Conservation (phyloP, 1,140 invertebrate genomes). For the Drosophila erecta region DNA sequence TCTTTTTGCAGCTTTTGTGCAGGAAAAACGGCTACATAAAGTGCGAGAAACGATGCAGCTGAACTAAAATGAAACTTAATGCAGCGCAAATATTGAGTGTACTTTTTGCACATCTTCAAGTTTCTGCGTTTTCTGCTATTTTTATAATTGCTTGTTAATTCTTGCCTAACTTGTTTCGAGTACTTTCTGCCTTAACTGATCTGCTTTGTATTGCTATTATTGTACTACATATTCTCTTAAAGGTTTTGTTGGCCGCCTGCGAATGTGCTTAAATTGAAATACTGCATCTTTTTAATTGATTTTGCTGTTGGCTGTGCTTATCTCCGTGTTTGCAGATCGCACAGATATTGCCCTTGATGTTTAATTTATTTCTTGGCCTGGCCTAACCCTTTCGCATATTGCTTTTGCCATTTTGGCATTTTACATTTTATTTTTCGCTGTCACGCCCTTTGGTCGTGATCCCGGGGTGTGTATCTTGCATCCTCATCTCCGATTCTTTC, state of each 20-base stretch:
- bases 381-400: constrained; percentile 22
- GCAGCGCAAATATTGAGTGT: constrained; percentile 57
- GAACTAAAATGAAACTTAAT: constrained; percentile 53
- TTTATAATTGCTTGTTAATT: constrained; percentile 10
- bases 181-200: neutral
- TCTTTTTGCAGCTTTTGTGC: constrained; percentile 19
- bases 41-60: constrained; percentile 1
- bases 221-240: neutral
- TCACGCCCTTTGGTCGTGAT: constrained; percentile 60
- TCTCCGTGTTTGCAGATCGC: constrained; percentile 28
- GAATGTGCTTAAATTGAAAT: constrained; percentile 5
- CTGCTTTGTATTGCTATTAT: neutral
- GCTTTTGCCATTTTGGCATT: constrained; percentile 1
- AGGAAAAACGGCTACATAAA: constrained; percentile 9
- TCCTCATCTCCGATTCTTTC: constrained; percentile 7
- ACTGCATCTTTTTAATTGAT: constrained; percentile 7
- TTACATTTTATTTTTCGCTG: constrained; percentile 25
- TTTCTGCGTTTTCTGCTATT: neutral
- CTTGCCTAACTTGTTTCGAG: neutral
- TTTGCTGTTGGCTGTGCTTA: constrained; percentile 5
- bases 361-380: constrained; percentile 30
- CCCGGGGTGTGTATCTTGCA: constrained; percentile 23
- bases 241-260: neutral
- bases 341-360: constrained; percentile 34
- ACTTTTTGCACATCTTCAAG: constrained; percentile 21